Conservation (phyloP, 2,113 vertebrate species). For the mouse (Mus musculus) region GRCm39 chr10:88305001-88305500, state of each 20-base stretch:
- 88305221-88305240: constrained; percentile 38
- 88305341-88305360: background rate
- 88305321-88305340: background rate
- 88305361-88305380: background rate
- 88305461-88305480: constrained; percentile 95
- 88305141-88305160: too few relatives aligned
- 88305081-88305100: background rate
- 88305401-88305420: constrained; percentile 92
- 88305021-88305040: constrained; percentile 12
- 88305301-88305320: background rate
- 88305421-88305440: constrained; percentile 96
- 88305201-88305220: constrained; percentile 14
- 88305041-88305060: background rate
- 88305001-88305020: background rate
- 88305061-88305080: background rate
- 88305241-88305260: constrained; percentile 39
- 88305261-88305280: background rate
- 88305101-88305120: background rate
- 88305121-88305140: background rate
- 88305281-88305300: constrained; percentile 46
- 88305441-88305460: constrained; percentile 93
- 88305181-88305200: too few relatives aligned
- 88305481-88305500: constrained; percentile 94
- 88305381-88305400: constrained; percentile 60
- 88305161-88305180: too few relatives aligned